Base-by-base conservation (phyloP, 2,113 vertebrate species). In the Oceanites oceanicus region DNA sequence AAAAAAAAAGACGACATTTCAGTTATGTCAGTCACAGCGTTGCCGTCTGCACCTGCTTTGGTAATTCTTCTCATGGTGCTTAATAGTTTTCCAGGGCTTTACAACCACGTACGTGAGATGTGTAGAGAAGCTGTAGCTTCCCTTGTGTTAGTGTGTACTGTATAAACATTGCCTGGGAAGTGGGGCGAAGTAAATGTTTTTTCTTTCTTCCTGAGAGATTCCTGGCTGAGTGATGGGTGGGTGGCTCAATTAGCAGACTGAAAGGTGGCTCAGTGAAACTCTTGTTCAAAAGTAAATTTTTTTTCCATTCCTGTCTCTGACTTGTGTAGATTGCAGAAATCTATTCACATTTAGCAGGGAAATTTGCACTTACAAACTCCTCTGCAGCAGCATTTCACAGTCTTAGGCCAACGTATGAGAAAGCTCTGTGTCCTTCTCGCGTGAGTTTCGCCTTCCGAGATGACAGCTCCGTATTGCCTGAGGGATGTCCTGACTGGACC, bases 101-200 rank as follows among this genome's bases (percentile, higher is more conserved):
- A 30, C 63, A 82, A 1, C 5, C 13, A 10, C 5, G 7, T 22
- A 16, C 0, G 2, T 36, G 49, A 38, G 42, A 34, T 1, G 1
- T 15, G 26, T 15, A 25, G 42, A 38, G n/a, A 45, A 81, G 49
- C 9, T 71, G 47, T 18, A 45, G 11, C 63, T 67, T 72, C 4
- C 19, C 38, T 12, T 29, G 16, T 27, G 9, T 42, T 53, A 36
- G n/a, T 10, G 4, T 47, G 3, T 2, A 22, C 13, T 44, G 19
- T 34, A 34, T 52, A 36, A 38, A 20, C 34, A 25, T 19, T 67
- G 44, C 26, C 44, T 63, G 26, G n/a, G 45, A 91, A 22, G 7
- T 36, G 18, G 17, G 15, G 22, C 15, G 6, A 63, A 75, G 75
- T 12, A 42, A 34, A 26, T 13, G 3, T 1, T 16, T 53, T 65